These are phyloP conservation scores for Periplaneta americana DNA, from an alignment of 1,140 invertebrate species.

Conservation along the genomic window DNA sequence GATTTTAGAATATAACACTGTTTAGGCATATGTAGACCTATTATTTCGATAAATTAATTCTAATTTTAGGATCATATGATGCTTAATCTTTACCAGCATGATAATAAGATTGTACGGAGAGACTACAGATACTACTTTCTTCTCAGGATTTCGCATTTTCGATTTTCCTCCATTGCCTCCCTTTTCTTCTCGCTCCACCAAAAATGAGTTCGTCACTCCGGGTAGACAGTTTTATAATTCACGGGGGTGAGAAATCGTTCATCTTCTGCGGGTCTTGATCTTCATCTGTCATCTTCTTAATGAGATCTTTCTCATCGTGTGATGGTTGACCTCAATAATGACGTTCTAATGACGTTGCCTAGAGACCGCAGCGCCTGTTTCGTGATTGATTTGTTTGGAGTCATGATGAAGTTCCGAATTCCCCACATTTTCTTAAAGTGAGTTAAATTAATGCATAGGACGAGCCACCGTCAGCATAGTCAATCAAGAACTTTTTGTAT, in stretches of 20 bases:
- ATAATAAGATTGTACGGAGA: too few relatives aligned
- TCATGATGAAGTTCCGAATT: neutral
- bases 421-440: too few relatives aligned
- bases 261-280: neutral
- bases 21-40: too few relatives aligned
- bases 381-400: neutral
- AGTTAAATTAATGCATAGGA: too few relatives aligned
- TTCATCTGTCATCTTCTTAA: conserved; percentile 10
- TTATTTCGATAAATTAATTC: too few relatives aligned
- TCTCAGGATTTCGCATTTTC: neutral
- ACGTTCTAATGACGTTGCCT: neutral
- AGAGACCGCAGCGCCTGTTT: neutral
- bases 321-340: neutral
- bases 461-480: too few relatives aligned
- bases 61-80: too few relatives aligned
- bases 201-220: conserved; percentile 5
- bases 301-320: neutral
- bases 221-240: conserved; percentile 4
- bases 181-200: neutral
- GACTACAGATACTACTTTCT: too few relatives aligned
- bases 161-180: neutral
- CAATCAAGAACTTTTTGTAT: too few relatives aligned
- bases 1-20: too few relatives aligned
- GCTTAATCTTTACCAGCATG: too few relatives aligned
- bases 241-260: conserved; percentile 10